Base-by-base conservation (phyloP, 2,113 vertebrate genomes). In the Vulpes lagopus region DNA sequence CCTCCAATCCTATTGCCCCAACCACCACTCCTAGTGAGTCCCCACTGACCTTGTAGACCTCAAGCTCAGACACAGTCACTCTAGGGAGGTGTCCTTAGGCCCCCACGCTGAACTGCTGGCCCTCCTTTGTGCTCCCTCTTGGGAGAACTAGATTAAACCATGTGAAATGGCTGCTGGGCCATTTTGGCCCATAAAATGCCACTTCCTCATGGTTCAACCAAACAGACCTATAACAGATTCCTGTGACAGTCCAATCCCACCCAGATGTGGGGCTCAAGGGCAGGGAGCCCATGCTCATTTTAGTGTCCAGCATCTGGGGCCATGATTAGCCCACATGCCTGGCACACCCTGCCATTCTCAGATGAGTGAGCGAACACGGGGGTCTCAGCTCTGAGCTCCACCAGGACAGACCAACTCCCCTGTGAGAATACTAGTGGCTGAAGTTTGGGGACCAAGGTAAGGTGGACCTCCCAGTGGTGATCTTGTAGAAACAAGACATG, bases 31-130 rank as follows among this genome's bases (percentile, higher is more conserved):
- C 25, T 20, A 8, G 30, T 0, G 69, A 59, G 4, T 2, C 60
- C 23, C 64, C 25, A 10, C 11, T n/a, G 53, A 27, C 3, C 51
- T 4, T 11, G 2, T 1, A 57, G 71, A n/a, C 27, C 20, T 30
- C 27, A 17, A 11, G 43, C 60, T 67, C 4, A 25, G 60, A 27
- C 0, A 0, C 0, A 0, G 12, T 25, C 0, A 3, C 84, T 49
- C 78, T 20, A 85, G 30, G 51, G 16, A 5, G 35, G 14, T 1
- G 16, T 64, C 49, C 65, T 14, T 16, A 1, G 53, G n/a, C 53
- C 32, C 14, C 23, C 59, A 8, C 0, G 30, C 17, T 7, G 22
- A 71, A 30, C 8, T 0, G 0, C 57, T 2, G 20, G 57, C 27
- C 65, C 20, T 25, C 62, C 51, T 38, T 43, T 0, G 19, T 5